Evolutionary conservation across 2,797 vertebrate genomes (phyloP).

Genomic region (Bucorvus abyssinicus): DNA sequence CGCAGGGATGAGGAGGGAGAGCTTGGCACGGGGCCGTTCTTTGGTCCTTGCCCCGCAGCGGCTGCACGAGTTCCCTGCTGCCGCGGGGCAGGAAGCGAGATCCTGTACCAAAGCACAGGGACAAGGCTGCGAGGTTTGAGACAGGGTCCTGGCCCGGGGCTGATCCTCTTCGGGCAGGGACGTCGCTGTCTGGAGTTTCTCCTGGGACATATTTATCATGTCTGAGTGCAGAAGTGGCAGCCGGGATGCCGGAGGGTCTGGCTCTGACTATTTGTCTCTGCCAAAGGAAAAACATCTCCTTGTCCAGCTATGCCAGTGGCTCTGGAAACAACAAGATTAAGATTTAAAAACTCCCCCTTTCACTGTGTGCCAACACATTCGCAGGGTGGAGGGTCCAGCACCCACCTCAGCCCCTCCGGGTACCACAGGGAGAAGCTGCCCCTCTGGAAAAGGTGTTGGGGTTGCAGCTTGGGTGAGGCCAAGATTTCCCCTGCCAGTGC

Average conservation of each 20-base stretch:
- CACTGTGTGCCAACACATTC: background rate
- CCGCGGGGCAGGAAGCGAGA: background rate
- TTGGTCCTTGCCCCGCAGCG: rapidly evolving
- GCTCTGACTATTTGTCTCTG: conserved; percentile 41
- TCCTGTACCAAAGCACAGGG: rapidly evolving
- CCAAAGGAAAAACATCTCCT: conserved; percentile 28
- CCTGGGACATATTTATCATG: background rate
- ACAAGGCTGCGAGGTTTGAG: background rate
- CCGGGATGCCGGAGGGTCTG: background rate
- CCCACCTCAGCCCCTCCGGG: background rate
- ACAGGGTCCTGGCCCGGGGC: rapidly evolving
- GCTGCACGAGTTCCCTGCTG: background rate
- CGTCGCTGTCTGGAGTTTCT: background rate
- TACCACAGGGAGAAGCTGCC: background rate
- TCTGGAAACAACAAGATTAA: background rate
- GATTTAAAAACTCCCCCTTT: background rate
- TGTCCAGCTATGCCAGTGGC: background rate
- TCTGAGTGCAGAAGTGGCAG: background rate
- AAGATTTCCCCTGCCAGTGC: background rate
- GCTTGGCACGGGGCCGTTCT: rapidly evolving
- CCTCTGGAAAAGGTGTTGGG: background rate
- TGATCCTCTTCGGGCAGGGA: background rate
- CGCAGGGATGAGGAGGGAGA: background rate
- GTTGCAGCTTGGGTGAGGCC: background rate
- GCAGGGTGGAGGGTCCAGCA: background rate